A percentile compares a stretch with the other conserved stretches of the same genome.
These are phyloP conservation scores for Galeopsomyia nigrocyanea DNA, from an alignment of 2,888 invertebrate species.

Conservation along the genomic window DNA sequence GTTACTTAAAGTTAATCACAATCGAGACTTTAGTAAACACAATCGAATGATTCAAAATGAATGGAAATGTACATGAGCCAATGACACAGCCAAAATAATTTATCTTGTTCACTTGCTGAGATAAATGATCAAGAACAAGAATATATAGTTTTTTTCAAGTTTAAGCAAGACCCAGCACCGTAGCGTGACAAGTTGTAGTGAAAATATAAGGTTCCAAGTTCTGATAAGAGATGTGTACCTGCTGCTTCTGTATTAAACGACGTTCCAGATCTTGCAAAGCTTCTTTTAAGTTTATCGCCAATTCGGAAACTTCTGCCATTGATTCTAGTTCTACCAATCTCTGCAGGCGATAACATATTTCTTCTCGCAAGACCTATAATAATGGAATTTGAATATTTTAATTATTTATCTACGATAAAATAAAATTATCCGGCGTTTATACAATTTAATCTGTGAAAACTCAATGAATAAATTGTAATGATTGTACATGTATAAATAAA, in stretches of 20 bases:
- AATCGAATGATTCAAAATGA: conserved; percentile 14
- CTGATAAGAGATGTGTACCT: conserved; percentile 65
- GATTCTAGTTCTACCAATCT: conserved; percentile 61
- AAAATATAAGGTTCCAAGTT: conserved; percentile 62
- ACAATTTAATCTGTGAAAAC: neutral
- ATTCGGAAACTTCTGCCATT: conserved; percentile 60
- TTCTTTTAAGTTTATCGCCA: conserved; percentile 61
- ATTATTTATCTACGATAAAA: conserved; percentile 4
- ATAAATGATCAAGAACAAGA: conserved; percentile 42
- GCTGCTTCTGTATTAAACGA: conserved; percentile 62
- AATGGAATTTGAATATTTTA: conserved; percentile 6
- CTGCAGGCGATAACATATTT: conserved; percentile 59
- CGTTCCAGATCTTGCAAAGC: conserved; percentile 59
- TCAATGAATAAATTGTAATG: conserved; percentile 1
- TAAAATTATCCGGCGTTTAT: neutral
- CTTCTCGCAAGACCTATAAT: conserved; percentile 61
- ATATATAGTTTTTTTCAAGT: conserved; percentile 19
- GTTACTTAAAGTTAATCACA: neutral
- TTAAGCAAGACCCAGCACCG: conserved; percentile 62
- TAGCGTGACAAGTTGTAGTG: conserved; percentile 57
- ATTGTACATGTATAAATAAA: neutral
- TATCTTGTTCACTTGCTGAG: conserved; percentile 37
- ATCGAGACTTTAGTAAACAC: neutral
- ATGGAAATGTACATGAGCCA: conserved; percentile 37
- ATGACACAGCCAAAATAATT: conserved; percentile 45